Evolutionary conservation across 2,113 vertebrate species (phyloP), one percentile per base, ranked within the genome.

Genomic region (Symphodus melops): DNA sequence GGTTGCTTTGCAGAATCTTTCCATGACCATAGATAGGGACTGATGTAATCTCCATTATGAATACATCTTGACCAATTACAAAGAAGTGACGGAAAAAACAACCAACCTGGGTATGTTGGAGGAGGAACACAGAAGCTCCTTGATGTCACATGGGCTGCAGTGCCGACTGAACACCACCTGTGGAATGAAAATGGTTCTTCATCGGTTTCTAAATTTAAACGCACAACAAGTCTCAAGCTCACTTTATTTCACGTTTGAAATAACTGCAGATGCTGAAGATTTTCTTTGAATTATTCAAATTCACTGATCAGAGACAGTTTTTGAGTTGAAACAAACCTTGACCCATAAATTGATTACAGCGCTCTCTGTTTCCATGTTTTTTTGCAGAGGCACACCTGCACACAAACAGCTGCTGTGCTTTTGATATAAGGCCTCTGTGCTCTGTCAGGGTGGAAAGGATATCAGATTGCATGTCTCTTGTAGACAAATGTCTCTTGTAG

Each of bases 111-210:
- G 88, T 28, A 94, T 93, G 83, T 95, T 94, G 9, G 93, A 94
- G 9, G 94, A 94, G 51, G 94, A 93, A 87, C 93, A 95, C 39
- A 95, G 78, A 14, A 95, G 92, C 81, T 95, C 95, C 83, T 93
- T 94, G 84, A 95, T 95, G 81, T 95, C 95, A 90, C 92, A 93
- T 5, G 95, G 91, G 77, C 91, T 94, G 87, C 95, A 95, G 88
- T 95, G 92, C 1, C 86, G 89, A 73, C 93, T 95, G 79, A 95
- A 95, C 48, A 95, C 84, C 87, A 95, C 94, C 94, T 95, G 85
- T 3, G 58, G 67, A 33, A 20, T 46, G 57, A 73, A 86, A 49
- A 55, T 13, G 68, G 11, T 7, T 57, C 14, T 10, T 0, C 13
- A 25, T 25, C 41, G 25, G 25, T 25, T 25, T 25, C 25, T 25